Evolutionary conservation across 92 coral and sea anemone species (phyloP).

Genomic region (Anthopleura xanthogrammica): DNA sequence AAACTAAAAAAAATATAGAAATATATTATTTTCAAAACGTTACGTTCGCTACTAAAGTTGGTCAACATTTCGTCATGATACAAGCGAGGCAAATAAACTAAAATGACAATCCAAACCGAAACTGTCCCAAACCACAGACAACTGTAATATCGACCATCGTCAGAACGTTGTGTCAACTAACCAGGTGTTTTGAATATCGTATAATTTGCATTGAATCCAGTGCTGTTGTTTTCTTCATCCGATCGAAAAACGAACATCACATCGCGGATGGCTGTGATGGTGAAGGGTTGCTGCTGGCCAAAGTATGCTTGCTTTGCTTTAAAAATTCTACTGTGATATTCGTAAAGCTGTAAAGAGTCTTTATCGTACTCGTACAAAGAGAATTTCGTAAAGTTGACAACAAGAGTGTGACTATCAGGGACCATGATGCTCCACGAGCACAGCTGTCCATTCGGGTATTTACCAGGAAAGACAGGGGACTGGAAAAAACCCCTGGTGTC

Average conservation of each 20-base stretch:
- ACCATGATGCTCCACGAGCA: conserved; percentile 64
- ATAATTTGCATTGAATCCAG: conserved; percentile 14
- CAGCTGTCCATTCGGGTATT: conserved; percentile 64
- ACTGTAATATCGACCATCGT: too few relatives aligned
- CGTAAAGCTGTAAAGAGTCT: background rate
- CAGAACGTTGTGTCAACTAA: background rate
- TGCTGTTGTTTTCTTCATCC: background rate
- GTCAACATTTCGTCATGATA: too few relatives aligned
- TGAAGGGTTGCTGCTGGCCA: background rate
- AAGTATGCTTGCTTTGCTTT: background rate
- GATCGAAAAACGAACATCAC: conserved; percentile 28
- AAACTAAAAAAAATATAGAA: too few relatives aligned
- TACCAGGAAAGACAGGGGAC: conserved; percentile 29
- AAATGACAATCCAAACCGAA: too few relatives aligned
- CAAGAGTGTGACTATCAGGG: conserved; percentile 17
- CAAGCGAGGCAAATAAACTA: too few relatives aligned
- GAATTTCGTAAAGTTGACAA: conserved; percentile 37
- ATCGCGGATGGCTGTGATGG: background rate
- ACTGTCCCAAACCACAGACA: too few relatives aligned
- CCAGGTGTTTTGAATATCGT: background rate
- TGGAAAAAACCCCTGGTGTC: too few relatives aligned
- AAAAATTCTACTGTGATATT: background rate
- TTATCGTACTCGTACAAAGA: background rate
- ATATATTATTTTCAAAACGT: too few relatives aligned
- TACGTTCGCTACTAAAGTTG: too few relatives aligned